These are phyloP conservation scores for Aphaenogaster ashmeadi DNA, from an alignment of 1,140 invertebrate genomes.

Conservation along the genomic window DNA sequence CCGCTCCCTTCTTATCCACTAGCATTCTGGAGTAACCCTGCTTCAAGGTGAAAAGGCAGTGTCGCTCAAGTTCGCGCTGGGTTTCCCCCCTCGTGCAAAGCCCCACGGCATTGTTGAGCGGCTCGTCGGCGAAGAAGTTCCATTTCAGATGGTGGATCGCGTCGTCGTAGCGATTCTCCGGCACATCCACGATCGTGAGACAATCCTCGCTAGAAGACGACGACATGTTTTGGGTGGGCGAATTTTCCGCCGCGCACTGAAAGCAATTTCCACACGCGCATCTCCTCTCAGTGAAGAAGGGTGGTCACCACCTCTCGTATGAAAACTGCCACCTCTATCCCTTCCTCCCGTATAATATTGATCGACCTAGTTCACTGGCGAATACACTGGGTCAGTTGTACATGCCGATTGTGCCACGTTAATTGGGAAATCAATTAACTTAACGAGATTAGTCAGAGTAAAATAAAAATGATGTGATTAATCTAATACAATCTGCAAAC, in stretches of 20 bases:
- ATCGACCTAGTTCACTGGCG: slow-evolving; percentile 85
- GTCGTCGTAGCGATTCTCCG: slow-evolving; percentile 87
- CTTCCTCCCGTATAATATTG: slow-evolving; percentile 83
- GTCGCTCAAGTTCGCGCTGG: slow-evolving; percentile 91
- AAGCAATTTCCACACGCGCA: slow-evolving; percentile 77
- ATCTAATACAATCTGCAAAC: not conserved
- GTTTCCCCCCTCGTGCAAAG: slow-evolving; percentile 90
- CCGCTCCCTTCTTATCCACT: slow-evolving; percentile 88
- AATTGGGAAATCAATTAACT: slow-evolving; percentile 1
- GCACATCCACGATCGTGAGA: slow-evolving; percentile 83
- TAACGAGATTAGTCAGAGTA: slow-evolving; percentile 7
- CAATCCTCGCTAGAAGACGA: slow-evolving; percentile 66
- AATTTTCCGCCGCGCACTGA: slow-evolving; percentile 77
- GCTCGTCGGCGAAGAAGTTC: slow-evolving; percentile 93
- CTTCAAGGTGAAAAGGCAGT: slow-evolving; percentile 90
- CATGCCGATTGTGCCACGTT: not conserved
- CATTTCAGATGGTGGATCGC: slow-evolving; percentile 91
- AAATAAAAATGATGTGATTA: not conserved
- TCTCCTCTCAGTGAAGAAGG: slow-evolving; percentile 75
- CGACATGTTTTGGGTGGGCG: slow-evolving; percentile 79
- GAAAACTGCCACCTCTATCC: slow-evolving; percentile 71
- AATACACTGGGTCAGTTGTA: slow-evolving; percentile 63
- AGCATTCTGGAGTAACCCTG: slow-evolving; percentile 92
- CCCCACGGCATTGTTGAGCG: slow-evolving; percentile 92
- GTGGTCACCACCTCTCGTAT: slow-evolving; percentile 67